Base-by-base conservation (phyloP, 2,797 vertebrate genomes). In the Pseudotriccus pelzelni region DNA sequence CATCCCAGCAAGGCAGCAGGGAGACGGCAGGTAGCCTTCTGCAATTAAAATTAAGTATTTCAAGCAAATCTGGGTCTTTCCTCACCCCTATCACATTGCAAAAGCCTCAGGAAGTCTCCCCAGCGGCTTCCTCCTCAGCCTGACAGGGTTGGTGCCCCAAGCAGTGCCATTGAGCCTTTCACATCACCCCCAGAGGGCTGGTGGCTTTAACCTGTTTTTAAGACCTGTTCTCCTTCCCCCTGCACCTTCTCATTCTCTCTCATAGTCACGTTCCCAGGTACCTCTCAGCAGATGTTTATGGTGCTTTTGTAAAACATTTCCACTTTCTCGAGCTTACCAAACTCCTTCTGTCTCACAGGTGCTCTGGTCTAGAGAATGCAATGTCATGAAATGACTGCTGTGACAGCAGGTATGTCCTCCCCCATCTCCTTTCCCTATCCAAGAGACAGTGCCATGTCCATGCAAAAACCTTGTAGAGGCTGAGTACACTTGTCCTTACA, bases 1-100 rank as follows among this genome's bases (percentile, higher is more conserved):
- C 41, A 73, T 82, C 59, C 53, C 59, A 87, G 67, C 6, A 2
- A 86, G 59, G 56, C 22, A 3, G 49, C 24, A 2, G 72, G 59
- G 84, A 92, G 67, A 74, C 1, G 0, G 52, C 82, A 92, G 87
- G 44, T 89, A 94, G 79, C 52, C 60, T 92, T 83, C 87, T 91
- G 68, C 91, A 83, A 77, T 89, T 85, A 96, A 92, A 91, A 91
- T 80, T 25, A 87, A 83, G 37, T 74, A 92, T 93, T 94, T 93
- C 63, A 43, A 77, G 41, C 24, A 91, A 91, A 77, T 89, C 56
- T 93, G 81, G 4, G 60, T 80, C 49, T 64, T 87, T 56, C 49
- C 24, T 85, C 53, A 14, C 44, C 82, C 32, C 41, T 64, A 53
- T 49, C 37, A 80, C 37, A 77, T 17, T 74, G 76, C 37, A 84